These are phyloP conservation scores for Echinops telfairi DNA, from an alignment of 2,113 vertebrate genomes.

Conservation along the genomic window DNA sequence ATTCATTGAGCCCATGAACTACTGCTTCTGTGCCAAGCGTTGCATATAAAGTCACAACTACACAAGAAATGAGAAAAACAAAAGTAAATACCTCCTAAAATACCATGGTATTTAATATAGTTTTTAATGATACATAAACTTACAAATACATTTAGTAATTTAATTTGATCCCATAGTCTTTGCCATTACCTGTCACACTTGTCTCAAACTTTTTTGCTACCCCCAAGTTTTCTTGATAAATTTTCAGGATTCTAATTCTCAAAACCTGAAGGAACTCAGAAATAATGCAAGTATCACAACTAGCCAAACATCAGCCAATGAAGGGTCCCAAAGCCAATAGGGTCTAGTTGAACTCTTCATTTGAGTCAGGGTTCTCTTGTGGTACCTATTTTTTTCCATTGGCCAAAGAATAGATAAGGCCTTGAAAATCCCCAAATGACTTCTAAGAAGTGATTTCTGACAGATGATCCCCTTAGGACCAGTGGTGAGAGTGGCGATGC, in stretches of 20 bases:
- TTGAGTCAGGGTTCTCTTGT: neutral
- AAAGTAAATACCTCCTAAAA: conserved; percentile 44
- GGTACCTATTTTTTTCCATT: neutral
- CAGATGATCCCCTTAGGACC: no score
- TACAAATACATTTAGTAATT: conserved; percentile 31
- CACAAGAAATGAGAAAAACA: neutral
- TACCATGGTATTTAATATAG: conserved; percentile 20
- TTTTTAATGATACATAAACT: conserved; percentile 6
- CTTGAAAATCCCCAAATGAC: conserved; percentile 26
- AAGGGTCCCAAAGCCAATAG: neutral
- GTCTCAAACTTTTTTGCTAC: neutral
- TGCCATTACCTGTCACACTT: neutral
- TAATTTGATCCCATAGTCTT: conserved; percentile 31
- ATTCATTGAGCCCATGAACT: conserved; percentile 95
- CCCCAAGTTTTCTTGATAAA: neutral
- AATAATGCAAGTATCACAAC: neutral
- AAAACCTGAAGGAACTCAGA: neutral
- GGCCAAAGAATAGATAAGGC: neutral
- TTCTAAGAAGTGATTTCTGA: neutral
- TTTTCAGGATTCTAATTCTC: conserved; percentile 36
- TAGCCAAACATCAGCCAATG: neutral
- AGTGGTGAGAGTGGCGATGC: no score
- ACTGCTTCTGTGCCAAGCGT: conserved; percentile 97
- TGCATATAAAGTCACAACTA: conserved; percentile 98
- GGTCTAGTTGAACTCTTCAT: neutral